Conservation (phyloP, 2,797 vertebrate species). For the Chloroceryle amazona region DNA sequence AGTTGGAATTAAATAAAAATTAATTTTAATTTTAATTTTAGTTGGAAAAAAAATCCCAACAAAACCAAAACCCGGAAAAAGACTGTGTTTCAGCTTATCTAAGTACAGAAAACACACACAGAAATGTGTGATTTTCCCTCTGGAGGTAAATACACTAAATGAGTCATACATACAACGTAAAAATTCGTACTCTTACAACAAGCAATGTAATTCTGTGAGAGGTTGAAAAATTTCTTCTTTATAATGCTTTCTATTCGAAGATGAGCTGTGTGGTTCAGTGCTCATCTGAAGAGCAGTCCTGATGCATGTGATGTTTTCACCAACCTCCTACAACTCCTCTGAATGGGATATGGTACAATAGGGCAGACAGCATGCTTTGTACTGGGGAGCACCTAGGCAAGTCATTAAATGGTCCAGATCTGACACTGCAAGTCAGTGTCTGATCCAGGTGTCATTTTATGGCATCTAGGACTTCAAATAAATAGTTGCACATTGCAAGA, state of each 20-base stretch:
- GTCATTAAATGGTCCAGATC: not conserved
- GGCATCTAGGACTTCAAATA: not conserved
- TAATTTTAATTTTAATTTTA: too few relatives aligned
- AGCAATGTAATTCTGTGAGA: not conserved
- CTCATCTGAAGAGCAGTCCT: not conserved
- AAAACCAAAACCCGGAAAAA: not conserved
- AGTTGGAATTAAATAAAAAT: too few relatives aligned
- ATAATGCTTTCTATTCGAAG: not conserved
- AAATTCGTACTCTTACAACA: not conserved
- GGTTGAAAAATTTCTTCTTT: not conserved
- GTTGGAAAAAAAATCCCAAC: not conserved
- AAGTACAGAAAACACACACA: not conserved
- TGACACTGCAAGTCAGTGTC: not conserved
- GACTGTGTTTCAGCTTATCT: not conserved
- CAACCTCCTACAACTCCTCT: not conserved
- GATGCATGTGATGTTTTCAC: not conserved
- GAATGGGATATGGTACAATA: accelerated
- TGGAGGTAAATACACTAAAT: not conserved
- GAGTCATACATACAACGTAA: not conserved
- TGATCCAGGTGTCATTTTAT: not conserved
- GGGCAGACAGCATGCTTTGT: not conserved
- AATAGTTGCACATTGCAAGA: not conserved
- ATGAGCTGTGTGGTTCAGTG: accelerated
- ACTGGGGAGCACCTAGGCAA: not conserved
- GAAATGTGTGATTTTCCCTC: not conserved